Conservation (phyloP, 2,113 vertebrate genomes). For the Myrmecobius fasciatus region DNA sequence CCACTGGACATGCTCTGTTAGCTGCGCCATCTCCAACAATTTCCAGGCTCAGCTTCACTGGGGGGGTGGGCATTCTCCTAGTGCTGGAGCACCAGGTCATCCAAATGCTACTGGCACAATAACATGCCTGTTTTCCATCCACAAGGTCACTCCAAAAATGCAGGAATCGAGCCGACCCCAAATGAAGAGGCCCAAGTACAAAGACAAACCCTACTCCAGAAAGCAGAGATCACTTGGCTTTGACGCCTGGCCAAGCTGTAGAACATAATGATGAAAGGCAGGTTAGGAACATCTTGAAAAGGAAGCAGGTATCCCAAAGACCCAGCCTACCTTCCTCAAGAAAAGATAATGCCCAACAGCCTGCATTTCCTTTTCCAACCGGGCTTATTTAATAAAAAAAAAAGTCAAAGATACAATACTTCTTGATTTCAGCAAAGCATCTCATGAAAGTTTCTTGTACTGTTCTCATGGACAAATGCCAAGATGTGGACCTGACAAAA, state of each 20-base stretch:
- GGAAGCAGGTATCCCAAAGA: background rate
- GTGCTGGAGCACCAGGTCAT: background rate
- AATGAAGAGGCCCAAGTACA: background rate
- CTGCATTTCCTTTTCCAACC: background rate
- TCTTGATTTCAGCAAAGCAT: background rate
- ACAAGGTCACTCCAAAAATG: background rate
- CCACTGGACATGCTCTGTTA: background rate
- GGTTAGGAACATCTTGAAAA: background rate
- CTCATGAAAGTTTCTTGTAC: background rate
- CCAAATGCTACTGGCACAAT: background rate
- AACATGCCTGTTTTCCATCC: background rate
- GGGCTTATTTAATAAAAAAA: background rate
- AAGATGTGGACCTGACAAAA: background rate
- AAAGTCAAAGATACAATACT: background rate
- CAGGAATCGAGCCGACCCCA: background rate
- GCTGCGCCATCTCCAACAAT: background rate
- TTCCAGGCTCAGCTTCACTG: background rate
- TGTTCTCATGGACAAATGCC: background rate
- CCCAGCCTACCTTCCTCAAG: background rate
- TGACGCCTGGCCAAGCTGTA: background rate
- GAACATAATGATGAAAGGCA: background rate
- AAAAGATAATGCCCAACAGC: background rate
- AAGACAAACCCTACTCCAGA: background rate
- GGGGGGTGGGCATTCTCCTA: background rate
- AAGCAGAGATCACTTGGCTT: background rate